These are phyloP conservation scores for Drosophila mimetica DNA, from an alignment of 2,888 invertebrate species.

Conservation along the genomic window DNA sequence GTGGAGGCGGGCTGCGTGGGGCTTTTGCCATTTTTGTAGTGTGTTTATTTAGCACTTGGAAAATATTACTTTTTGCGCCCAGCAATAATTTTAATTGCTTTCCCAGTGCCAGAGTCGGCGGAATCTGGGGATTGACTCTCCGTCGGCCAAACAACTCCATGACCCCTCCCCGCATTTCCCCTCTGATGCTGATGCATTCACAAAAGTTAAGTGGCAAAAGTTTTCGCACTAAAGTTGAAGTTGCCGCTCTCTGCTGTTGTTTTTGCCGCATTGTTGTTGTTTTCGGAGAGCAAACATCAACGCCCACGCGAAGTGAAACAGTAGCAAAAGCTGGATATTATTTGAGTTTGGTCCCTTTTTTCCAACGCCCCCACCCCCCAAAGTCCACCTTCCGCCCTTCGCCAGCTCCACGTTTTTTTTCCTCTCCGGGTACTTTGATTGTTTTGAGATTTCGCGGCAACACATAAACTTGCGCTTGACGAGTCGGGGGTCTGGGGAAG, in stretches of 20 bases:
- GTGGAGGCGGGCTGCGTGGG: slow-evolving; percentile 15
- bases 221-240: slow-evolving; percentile 79
- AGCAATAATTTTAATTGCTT: slow-evolving; percentile 82
- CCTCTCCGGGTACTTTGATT: slow-evolving; percentile 67
- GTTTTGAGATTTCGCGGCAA: slow-evolving; percentile 76
- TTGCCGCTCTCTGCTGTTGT: slow-evolving; percentile 53
- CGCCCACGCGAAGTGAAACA: slow-evolving; percentile 62
- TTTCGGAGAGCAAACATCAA: slow-evolving; percentile 74
- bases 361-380: slow-evolving; percentile 6
- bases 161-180: background rate
- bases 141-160: slow-evolving; percentile 9
- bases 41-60: slow-evolving; percentile 82
- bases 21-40: slow-evolving; percentile 63
- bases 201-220: slow-evolving; percentile 78
- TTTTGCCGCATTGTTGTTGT: slow-evolving; percentile 46
- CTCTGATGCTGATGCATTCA: slow-evolving; percentile 49
- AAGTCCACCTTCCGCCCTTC: slow-evolving; percentile 3
- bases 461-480: slow-evolving; percentile 65
- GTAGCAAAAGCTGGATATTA: slow-evolving; percentile 60
- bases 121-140: slow-evolving; percentile 42
- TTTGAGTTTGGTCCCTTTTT: slow-evolving; percentile 62
- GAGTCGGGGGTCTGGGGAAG: slow-evolving; percentile 13
- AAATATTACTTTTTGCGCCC: slow-evolving; percentile 79
- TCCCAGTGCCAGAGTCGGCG: slow-evolving; percentile 51
- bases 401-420: slow-evolving; percentile 12